Percentiles rank a stretch among this genome's conserved stretches.
These are phyloP conservation scores for Megalurothrips usitatus DNA, from an alignment of 2,888 invertebrate species.

Conservation along the genomic window DNA sequence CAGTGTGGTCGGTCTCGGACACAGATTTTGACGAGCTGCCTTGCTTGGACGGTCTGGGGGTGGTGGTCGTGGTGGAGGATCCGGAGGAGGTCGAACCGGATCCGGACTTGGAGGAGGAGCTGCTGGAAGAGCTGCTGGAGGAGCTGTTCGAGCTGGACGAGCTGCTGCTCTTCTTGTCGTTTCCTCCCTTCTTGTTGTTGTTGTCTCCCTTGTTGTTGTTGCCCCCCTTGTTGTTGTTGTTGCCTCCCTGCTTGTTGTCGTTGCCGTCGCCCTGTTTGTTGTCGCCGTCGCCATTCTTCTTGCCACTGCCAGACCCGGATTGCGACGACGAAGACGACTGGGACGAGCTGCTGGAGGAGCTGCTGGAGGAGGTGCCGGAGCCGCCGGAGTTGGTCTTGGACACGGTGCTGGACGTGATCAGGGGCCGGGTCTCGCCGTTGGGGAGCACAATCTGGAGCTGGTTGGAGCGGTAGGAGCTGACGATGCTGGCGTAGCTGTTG, in stretches of 20 bases:
- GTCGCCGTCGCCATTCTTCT: neutral
- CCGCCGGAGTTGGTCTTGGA: neutral
- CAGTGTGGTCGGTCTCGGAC: neutral
- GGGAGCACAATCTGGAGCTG: slow-evolving; percentile 1
- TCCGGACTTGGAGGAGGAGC: neutral
- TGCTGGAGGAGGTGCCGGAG: neutral
- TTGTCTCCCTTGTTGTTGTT: neutral
- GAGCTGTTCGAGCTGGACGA: neutral
- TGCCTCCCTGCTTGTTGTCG: neutral
- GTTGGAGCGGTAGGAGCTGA: neutral
- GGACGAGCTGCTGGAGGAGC: neutral
- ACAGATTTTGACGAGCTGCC: neutral
- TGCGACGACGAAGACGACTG: neutral
- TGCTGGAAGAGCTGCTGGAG: neutral
- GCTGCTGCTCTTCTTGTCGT: neutral
- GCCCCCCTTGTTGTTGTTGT: neutral
- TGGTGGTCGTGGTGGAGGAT: neutral
- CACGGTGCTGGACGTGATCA: slow-evolving; percentile 1
- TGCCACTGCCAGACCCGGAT: neutral
- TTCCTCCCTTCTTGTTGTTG: neutral
- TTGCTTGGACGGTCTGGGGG: neutral
- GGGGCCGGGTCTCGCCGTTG: neutral
- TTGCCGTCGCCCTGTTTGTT: neutral
- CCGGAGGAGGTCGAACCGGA: neutral
- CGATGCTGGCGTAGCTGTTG: neutral